Conservation (phyloP, 2,113 vertebrate species). For the Notarius lentiginosus region DNA sequence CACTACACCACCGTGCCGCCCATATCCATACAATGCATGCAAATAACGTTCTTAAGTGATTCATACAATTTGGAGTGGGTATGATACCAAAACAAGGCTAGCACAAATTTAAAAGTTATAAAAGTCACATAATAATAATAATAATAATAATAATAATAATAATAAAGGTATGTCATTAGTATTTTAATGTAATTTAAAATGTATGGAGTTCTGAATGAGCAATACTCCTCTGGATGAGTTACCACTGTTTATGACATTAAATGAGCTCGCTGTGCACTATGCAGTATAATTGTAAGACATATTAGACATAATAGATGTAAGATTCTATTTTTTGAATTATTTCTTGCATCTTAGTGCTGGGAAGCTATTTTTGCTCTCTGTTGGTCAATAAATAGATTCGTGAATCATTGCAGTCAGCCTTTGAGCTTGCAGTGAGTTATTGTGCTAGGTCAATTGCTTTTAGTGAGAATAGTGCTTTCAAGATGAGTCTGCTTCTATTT, state of each 20-base stretch:
- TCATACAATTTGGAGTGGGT: too few relatives aligned
- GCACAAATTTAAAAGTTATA: too few relatives aligned
- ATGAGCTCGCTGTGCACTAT: not conserved
- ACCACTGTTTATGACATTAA: not conserved
- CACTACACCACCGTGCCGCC: too few relatives aligned
- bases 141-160: too few relatives aligned
- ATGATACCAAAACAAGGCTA: too few relatives aligned
- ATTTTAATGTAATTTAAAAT: not conserved
- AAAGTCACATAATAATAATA: too few relatives aligned
- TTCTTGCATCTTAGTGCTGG: not conserved
- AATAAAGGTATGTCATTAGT: not conserved
- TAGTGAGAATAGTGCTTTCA: conserved; percentile 38
- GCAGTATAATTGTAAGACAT: not conserved
- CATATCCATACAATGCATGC: too few relatives aligned
- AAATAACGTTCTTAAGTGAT: too few relatives aligned
- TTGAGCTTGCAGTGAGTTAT: conserved; percentile 53
- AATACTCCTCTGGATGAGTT: not conserved
- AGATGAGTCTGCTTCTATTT: conserved; percentile 32
- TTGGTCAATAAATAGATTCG: conserved; percentile 58
- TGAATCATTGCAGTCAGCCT: conserved; percentile 38
- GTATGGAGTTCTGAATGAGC: not conserved
- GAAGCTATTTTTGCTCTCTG: conserved; percentile 49
- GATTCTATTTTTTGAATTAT: conserved; percentile 1
- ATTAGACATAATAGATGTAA: not conserved
- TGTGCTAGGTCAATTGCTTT: conserved; percentile 48